phyloP scores from a whole-genome alignment of 2,888 invertebrate genomes.

The Troides helena region DNA sequence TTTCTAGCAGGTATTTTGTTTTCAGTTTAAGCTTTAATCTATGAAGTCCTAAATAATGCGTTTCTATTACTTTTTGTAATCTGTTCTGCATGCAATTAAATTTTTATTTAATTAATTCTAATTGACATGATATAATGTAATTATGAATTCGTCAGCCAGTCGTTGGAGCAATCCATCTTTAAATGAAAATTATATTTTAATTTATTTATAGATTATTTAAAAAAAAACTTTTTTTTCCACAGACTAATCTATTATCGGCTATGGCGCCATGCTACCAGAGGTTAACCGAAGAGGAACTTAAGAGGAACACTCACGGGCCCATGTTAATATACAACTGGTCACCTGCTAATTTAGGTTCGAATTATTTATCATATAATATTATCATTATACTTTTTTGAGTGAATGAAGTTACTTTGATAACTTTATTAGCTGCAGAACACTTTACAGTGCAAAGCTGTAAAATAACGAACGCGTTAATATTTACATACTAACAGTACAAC shows the following conservation, averaged over 20 bases:
- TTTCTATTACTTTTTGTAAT: no score
- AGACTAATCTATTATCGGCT: slow-evolving; percentile 85
- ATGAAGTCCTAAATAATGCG: no score
- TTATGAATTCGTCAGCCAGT: no score
- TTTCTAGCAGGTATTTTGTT: no score
- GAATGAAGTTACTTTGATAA: not conserved
- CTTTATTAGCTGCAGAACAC: not conserved
- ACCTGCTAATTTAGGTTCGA: slow-evolving; percentile 77
- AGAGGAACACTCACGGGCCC: slow-evolving; percentile 91
- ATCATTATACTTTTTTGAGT: not conserved
- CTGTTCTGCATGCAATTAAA: no score
- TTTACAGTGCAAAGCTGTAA: not conserved
- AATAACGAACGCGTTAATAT: no score
- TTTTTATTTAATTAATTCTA: no score
- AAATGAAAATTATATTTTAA: not conserved
- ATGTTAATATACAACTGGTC: slow-evolving; percentile 89
- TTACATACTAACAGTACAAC: no score
- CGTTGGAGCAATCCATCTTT: not conserved
- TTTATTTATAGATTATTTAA: no score
- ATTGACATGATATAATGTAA: no score
- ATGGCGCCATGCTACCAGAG: slow-evolving; percentile 85
- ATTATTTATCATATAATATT: not conserved
- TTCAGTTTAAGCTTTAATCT: no score
- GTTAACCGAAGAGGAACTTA: slow-evolving; percentile 85
- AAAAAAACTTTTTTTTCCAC: slow-evolving; percentile 23